Base-by-base conservation (phyloP, 2,113 vertebrate genomes). In the Mus spicilegus region DNA sequence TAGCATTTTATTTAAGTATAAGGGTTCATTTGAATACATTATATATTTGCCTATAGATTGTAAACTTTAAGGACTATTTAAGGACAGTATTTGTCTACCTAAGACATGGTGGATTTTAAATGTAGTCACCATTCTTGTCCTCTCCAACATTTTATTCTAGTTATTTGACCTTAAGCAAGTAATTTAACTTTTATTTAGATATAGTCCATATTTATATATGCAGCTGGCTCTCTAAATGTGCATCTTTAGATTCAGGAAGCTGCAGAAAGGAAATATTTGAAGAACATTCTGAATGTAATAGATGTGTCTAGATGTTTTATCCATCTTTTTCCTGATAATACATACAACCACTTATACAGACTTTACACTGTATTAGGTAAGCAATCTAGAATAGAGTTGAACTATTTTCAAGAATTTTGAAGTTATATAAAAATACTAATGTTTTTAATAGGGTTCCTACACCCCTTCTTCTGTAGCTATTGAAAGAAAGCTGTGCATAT, bases 101-200 rank as follows among this genome's bases (percentile, higher is more conserved):
- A n/a, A 78, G 42, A 69, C 16, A 65, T 39, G 33, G 5, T 16
- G 28, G 26, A 54, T 33, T 24, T 82, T 65, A 65, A 13, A 76
- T 12, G 4, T 14, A 19, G 5, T 85, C 75, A 90, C 19, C 19
- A 0, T 72, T 89, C 33, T 58, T 67, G 69, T 36, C 46, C 24
- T 91, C 1, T 26, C 20, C 49, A 56, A 24, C 7, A 65, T 51
- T 82, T 58, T 39, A 46, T 69, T 61, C 54, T 75, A 92, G 69
- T 49, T 65, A 49, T 70, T 33, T 70, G 65, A 49, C 42, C 65
- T 76, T 85, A 16, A 85, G 33, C 61, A 80, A 80, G 46, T 80
- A 76, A 78, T 78, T 36, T 90, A 65, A 63, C 67, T 42, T 97
- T 80, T 63, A 76, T 70, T 26, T 84, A 85, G 56, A 93, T 20